phyloP scores from a whole-genome alignment of 2,888 invertebrate species.

The Strigamia transsilvanica region DNA sequence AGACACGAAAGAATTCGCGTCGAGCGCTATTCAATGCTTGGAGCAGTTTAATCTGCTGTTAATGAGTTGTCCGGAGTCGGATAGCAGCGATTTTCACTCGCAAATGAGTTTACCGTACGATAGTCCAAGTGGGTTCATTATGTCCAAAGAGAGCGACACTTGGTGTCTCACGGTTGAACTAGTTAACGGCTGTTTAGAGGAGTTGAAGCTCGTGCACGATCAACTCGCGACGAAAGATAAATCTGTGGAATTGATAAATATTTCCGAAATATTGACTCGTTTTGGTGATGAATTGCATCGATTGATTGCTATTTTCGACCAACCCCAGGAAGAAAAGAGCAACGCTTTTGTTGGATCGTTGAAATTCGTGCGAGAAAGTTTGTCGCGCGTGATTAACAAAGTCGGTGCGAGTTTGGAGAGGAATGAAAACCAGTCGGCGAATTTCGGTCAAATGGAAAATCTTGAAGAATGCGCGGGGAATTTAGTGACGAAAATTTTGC shows the following conservation, averaged over 20 bases:
- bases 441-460: conserved; percentile 62
- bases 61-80: conserved; percentile 69
- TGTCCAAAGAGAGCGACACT: conserved; percentile 53
- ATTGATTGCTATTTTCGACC: conserved; percentile 51
- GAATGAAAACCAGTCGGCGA: neutral
- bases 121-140: neutral
- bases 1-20: conserved; percentile 67
- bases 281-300: neutral
- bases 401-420: conserved; percentile 56
- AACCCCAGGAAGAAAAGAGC: conserved; percentile 60
- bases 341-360: conserved; percentile 61
- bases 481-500: conserved; percentile 67
- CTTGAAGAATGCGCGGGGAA: conserved; percentile 59
- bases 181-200: neutral
- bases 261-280: neutral
- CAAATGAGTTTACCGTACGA: neutral
- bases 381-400: neutral
- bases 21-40: conserved; percentile 69
- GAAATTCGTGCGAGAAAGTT: conserved; percentile 50
- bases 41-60: conserved; percentile 76
- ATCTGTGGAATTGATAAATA: neutral
- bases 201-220: neutral
- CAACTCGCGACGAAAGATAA: neutral
- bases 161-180: conserved; percentile 51
- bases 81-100: neutral